Evolutionary conservation across 2,797 vertebrate genomes (phyloP).

Genomic region (Phoeniculus purpureus): DNA sequence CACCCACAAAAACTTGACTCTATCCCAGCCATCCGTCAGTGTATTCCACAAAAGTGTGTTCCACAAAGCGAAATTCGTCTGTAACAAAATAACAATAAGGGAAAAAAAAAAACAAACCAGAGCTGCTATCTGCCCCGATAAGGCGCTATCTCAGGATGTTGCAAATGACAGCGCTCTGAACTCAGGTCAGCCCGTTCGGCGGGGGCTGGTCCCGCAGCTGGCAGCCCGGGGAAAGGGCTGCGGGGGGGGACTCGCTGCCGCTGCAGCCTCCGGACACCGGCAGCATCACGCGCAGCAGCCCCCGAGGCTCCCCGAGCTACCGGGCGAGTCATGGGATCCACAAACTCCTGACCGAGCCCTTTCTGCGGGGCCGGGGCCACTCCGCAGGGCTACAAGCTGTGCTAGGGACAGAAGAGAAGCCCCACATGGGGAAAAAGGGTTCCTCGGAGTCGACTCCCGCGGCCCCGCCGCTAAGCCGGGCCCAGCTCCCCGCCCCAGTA

Average conservation of each 20-base stretch:
- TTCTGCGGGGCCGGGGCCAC: not conserved
- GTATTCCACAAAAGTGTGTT: not conserved
- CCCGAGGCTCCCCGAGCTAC: not conserved
- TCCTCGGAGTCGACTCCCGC: not conserved
- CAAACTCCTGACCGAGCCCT: not conserved
- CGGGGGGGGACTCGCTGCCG: not conserved
- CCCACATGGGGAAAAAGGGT: not conserved
- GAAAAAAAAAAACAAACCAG: accelerated
- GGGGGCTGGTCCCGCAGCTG: not conserved
- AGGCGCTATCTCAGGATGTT: accelerated
- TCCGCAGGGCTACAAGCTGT: accelerated
- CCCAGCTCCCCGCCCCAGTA: constrained; percentile 30
- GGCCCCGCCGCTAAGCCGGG: not conserved
- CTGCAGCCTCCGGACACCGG: not conserved
- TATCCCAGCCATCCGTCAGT: accelerated
- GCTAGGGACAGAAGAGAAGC: not conserved
- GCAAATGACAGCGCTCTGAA: not conserved
- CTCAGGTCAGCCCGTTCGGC: not conserved
- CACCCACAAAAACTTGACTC: not conserved
- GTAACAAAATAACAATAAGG: accelerated
- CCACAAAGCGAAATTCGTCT: not conserved
- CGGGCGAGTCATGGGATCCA: not conserved
- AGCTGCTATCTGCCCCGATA: not conserved
- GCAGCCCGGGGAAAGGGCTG: not conserved
- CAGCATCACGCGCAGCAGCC: not conserved